These are phyloP conservation scores for Lepus townsendii DNA, from an alignment of 2,797 vertebrate species.

Conservation along the genomic window DNA sequence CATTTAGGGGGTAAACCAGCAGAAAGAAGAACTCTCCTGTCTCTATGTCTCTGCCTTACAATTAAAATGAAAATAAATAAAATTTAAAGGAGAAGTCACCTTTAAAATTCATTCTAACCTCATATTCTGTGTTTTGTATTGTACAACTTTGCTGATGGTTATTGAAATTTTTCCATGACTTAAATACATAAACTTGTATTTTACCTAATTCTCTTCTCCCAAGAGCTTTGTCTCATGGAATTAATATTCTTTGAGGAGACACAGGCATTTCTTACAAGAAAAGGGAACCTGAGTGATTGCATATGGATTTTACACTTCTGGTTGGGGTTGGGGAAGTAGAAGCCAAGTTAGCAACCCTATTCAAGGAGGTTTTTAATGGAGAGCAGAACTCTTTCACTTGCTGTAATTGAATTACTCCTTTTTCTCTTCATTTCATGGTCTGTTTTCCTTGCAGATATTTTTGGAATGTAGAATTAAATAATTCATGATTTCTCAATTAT, in stretches of 20 bases:
- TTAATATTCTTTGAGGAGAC: constrained; percentile 76
- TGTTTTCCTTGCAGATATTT: constrained; percentile 80
- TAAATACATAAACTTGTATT: constrained; percentile 35
- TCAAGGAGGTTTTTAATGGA: constrained; percentile 54
- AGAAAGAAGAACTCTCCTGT: no score
- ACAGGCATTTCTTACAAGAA: constrained; percentile 61
- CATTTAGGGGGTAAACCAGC: no score
- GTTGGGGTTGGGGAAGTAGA: neutral
- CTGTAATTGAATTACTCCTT: constrained; percentile 78
- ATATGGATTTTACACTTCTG: constrained; percentile 67
- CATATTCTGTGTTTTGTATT: neutral
- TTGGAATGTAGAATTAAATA: constrained; percentile 83
- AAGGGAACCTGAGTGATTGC: constrained; percentile 69
- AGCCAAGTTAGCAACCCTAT: constrained; percentile 66
- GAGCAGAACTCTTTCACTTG: constrained; percentile 70
- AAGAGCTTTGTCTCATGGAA: constrained; percentile 68
- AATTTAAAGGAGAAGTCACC: neutral
- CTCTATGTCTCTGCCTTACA: no score
- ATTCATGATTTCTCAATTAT: constrained; percentile 82
- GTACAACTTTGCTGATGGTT: constrained; percentile 23
- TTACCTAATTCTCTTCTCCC: constrained; percentile 54
- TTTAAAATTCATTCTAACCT: neutral
- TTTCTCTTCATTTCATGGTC: constrained; percentile 75
- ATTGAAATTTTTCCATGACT: constrained; percentile 55
- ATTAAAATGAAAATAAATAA: no score